Evolutionary conservation across 35 echinoderm and acorn worm species (phyloP), one percentile per base, ranked within the genome.

Genomic region (Apostichopus parvimensis): DNA sequence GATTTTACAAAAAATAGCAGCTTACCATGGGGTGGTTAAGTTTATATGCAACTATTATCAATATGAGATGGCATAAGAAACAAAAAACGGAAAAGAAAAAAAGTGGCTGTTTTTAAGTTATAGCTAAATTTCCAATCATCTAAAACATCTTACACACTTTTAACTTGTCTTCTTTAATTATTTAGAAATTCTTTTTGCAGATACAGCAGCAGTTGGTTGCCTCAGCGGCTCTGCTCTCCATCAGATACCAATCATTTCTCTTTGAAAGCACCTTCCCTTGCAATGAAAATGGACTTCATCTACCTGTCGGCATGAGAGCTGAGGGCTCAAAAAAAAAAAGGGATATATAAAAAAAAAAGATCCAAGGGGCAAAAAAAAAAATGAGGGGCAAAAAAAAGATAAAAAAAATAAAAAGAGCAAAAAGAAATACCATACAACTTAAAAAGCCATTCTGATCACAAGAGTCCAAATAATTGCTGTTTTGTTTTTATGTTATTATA

Each of bases 321-420:
- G 34, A 57, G 9, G 77, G 45, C n/a, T 79, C 14, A 79, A 79
- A 86, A 57, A 77, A 77, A 93, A 88, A 93, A 87, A 88, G 75
- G 88, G 45, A 60, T 78, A 20, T 64, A 60, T 54, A 61, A 0
- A 61, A 61, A 61, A 61, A 61, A 61, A 61, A 61, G 34, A 45
- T 45, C 34, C 2, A 45, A 45, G 34, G 34, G 34, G 34, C 34
- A 45, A 45, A 45, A 45, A 45, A 45, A 73, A 45, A 92, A 78
- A 62, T 87, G 24, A 53, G 15, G 45, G 21, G 79, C 71, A 93
- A 61, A 90, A 75, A 92, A 55, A 70, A 89, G 77, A 89, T 52
- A 15, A 24, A 58, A 58, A 24, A 90, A 76, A 80, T 92, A 57
- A 93, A 95, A 52, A 73, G 79, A 90, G 73, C 71, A 45, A 45